Evolutionary conservation across 2,113 vertebrate species (phyloP), one percentile per base, ranked within the genome.

Genomic region (human (Homo sapiens)): DNA sequence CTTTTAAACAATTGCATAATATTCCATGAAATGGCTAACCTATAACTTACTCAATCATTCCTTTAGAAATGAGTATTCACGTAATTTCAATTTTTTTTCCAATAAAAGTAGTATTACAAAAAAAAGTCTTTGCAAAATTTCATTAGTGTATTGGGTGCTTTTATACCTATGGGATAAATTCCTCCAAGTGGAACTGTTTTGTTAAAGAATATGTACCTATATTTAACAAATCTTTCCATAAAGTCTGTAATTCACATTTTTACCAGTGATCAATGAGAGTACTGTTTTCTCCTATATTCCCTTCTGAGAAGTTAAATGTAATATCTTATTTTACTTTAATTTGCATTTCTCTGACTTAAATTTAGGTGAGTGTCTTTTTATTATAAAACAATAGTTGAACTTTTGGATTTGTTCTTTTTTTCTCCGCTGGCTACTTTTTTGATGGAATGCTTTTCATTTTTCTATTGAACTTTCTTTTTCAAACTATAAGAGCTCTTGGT

Each of bases 291-390:
- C 7, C 25, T 50, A n/a, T 32, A 48, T 57, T 5, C n/a, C 7
- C 25, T 89, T 84, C 25, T 92, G 16, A 94, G 27, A 45, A 9
- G n/a, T 68, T 76, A 52, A 40, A 64, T 95, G 12, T 66, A 64
- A 11, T 59, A 59, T 68, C 11, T 76, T 14, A 57, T 87, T 92
- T 93, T 86, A 75, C 13, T 55, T 95, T 86, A 96, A 64, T 96
- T 96, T 92, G 43, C 0, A 78, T 94, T 97, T 86, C 11, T 89
- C 50, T 90, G 68, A 83, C n/a, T 76, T 32, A 90, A 95, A 88
- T 14, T 76, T 66, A 90, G 25, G 9, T 84, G 18, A 73, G 7
- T 2, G 43, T 45, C 27, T 84, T 64, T 64, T 40, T 68, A 64
- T 64, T 64, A 14, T 48, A 50, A 64, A 64, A 32, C 38, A 84